Evolutionary conservation across 2,797 vertebrate genomes (phyloP), one percentile per base, ranked within the genome.

Genomic region (Thripadectes ignobilis): DNA sequence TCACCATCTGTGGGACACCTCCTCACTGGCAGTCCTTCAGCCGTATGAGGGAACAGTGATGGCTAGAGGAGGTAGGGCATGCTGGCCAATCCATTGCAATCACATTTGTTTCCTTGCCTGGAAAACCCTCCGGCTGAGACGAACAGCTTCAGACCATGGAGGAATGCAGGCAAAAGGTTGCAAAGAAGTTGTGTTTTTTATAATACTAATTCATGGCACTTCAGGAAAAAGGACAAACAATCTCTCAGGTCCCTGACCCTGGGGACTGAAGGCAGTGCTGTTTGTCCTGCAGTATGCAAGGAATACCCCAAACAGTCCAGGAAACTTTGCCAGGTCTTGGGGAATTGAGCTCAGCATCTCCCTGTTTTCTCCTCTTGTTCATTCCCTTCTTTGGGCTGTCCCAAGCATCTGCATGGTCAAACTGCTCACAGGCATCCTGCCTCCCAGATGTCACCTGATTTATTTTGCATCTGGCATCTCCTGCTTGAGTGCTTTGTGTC

Each of bases 1-100:
- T 7, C 57, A 61, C 20, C 16, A 2, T 22, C 67, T 1, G 0
- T 1, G 1, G 54, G 19, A 67, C 12, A 22, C 24, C 20, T 88
- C 45, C 39, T 69, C 1, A 0, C 39, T 32, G 34, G 10, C 39
- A 32, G 39, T 9, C 29, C 43, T 79, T 62, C 17, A 41, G 48
- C 52, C 43, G 19, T 43, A 24, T 0, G 3, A 49, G n/a, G 20
- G 29, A 26, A 54, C 63, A 16, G 0, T 19, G 24, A 36, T n/a
- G 43, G 63, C 73, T 67, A 32, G 22, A 49, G 63, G 48, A 79
- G 52, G 58, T 43, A 74, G 43, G 26, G 34, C 12, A 43, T 0
- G 0, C 38, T 1, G 3, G 32, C 41, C 67, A 39, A 78, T 36
- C 18, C 52, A 52, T 30, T 20, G 29, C 51, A 52, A 52, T 19